Evolutionary conservation across 2,888 invertebrate species (phyloP).

Genomic region (Aricia artaxerxes): DNA sequence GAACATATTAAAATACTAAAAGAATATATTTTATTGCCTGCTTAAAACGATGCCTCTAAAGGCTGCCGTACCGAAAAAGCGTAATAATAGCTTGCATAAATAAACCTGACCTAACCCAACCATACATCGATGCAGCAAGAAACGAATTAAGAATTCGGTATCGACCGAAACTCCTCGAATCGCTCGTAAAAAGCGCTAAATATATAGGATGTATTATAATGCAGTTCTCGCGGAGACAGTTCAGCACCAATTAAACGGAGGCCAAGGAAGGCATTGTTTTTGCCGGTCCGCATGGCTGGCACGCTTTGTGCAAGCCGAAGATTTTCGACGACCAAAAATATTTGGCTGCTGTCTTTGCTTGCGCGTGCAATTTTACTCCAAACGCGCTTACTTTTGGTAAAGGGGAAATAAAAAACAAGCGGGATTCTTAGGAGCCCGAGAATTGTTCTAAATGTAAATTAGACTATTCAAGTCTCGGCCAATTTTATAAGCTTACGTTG

Average conservation of each 20-base stretch:
- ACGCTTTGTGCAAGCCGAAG: conserved; percentile 66
- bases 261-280: conserved; percentile 63
- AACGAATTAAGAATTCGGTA: conserved; percentile 1
- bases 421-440: conserved; percentile 12
- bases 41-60: not conserved
- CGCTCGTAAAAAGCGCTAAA: not conserved
- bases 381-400: conserved; percentile 34
- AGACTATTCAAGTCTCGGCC: conserved; percentile 25
- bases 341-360: conserved; percentile 46
- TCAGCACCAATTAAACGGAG: conserved; percentile 64
- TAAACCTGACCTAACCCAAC: conserved; percentile 6
- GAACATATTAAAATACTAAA: not conserved
- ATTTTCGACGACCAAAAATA: conserved; percentile 60
- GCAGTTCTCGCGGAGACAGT: conserved; percentile 39
- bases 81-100: not conserved
- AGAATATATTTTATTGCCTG: not conserved
- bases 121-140: conserved; percentile 9
- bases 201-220: conserved; percentile 26
- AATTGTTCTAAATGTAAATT: conserved; percentile 31
- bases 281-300: conserved; percentile 54
- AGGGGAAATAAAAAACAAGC: conserved; percentile 27
- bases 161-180: not conserved
- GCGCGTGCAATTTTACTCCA: conserved; percentile 36
- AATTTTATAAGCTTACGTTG: conserved; percentile 21
- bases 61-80: not conserved